Evolutionary conservation across 2,113 vertebrate species (phyloP).

Genomic region (Otus sunia): DNA sequence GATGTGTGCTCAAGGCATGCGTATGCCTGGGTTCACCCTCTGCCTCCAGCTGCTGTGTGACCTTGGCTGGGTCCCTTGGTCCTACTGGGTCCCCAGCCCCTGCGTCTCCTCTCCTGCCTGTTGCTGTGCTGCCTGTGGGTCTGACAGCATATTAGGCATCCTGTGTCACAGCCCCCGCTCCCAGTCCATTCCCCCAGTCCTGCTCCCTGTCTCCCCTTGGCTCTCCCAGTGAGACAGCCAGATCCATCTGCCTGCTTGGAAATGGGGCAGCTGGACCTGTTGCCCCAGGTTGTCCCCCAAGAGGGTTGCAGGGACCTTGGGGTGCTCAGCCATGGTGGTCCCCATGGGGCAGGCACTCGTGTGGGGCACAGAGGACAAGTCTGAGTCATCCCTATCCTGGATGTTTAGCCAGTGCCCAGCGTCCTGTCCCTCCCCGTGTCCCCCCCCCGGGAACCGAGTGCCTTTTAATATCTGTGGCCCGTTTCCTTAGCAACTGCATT

Average conservation of each 20-base stretch:
- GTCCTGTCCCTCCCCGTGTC: constrained; percentile 21
- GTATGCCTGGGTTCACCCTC: background rate
- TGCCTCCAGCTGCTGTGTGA: background rate
- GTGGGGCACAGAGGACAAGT: background rate
- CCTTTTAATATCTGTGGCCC: constrained; percentile 74
- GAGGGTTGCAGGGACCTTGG: background rate
- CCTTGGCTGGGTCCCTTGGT: constrained; percentile 1
- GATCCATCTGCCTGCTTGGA: background rate
- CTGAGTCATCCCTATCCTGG: constrained; percentile 47
- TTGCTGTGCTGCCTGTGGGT: background rate
- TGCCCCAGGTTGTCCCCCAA: background rate
- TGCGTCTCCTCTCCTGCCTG: background rate
- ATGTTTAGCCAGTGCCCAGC: constrained; percentile 39
- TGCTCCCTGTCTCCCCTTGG: background rate
- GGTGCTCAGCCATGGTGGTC: background rate
- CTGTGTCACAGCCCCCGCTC: background rate
- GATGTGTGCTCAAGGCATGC: background rate
- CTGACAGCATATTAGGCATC: background rate
- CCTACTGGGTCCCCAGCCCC: background rate
- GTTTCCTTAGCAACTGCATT: constrained; percentile 82
- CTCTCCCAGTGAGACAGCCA: background rate
- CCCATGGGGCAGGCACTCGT: background rate
- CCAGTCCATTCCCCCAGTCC: background rate
- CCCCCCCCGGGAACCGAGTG: constrained; percentile 46
- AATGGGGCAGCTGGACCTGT: background rate